Evolutionary conservation across 2,797 vertebrate genomes (phyloP).

Genomic region (Pitangus sulphuratus): DNA sequence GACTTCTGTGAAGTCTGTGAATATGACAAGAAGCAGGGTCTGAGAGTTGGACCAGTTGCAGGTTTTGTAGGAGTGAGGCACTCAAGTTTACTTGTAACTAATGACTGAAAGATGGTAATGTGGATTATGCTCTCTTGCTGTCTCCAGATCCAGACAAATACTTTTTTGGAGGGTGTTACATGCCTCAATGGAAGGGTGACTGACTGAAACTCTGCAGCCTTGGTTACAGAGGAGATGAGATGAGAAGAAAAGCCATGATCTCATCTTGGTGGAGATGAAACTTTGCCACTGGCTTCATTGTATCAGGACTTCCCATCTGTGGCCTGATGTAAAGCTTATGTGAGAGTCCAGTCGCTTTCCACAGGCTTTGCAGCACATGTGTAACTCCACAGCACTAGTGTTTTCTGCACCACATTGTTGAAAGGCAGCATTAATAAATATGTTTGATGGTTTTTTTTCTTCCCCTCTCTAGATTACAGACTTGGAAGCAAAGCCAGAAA

Average conservation of each 20-base stretch:
- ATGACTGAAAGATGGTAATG: background rate
- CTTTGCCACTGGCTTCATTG: background rate
- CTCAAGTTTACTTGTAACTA: background rate
- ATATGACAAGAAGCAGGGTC: background rate
- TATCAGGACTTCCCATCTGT: background rate
- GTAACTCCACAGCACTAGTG: background rate
- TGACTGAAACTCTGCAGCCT: background rate
- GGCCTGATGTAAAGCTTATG: background rate
- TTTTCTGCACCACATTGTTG: background rate
- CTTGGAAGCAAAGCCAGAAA: conserved; percentile 67
- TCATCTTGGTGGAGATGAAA: background rate
- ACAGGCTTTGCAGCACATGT: background rate
- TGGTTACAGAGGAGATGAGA: background rate
- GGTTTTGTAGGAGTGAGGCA: background rate
- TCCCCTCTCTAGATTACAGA: conserved; percentile 72
- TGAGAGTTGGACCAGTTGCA: background rate
- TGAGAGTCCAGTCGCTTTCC: background rate
- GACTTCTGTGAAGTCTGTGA: background rate
- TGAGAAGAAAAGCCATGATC: background rate
- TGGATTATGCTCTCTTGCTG: background rate
- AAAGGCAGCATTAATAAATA: background rate
- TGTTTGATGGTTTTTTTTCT: background rate
- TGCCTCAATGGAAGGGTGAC: background rate
- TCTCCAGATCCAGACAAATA: background rate
- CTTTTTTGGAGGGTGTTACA: background rate